phyloP scores from a whole-genome alignment of 1,140 invertebrate genomes.

The Prorops nasuta region DNA sequence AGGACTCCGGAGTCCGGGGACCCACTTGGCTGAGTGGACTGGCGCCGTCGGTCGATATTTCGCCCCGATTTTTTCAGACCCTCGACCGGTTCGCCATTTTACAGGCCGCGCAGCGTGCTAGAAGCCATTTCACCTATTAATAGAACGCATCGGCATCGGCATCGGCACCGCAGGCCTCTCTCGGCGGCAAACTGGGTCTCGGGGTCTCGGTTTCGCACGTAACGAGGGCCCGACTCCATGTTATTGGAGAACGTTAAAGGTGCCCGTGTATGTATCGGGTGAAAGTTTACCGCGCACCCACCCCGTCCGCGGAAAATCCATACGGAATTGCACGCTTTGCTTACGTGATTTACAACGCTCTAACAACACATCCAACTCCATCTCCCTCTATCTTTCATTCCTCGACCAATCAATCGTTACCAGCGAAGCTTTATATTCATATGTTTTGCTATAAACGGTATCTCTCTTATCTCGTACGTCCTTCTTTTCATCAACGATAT shows the following conservation, averaged over 20 bases:
- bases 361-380: no score
- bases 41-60: constrained; percentile 4
- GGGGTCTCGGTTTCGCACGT: constrained; percentile 30
- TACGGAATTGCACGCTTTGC: constrained; percentile 8
- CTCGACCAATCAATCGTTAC: no score
- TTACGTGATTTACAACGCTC: no score
- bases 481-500: no score
- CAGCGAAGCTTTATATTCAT: neutral
- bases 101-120: constrained; percentile 9
- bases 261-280: neutral
- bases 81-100: neutral
- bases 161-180: neutral
- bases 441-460: no score
- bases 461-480: no score
- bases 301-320: constrained; percentile 19
- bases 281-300: neutral
- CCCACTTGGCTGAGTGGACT: neutral
- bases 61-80: no score
- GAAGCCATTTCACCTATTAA: constrained; percentile 21
- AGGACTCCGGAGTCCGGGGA: no score
- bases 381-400: no score
- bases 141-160: constrained; percentile 19
- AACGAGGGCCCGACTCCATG: constrained; percentile 16
- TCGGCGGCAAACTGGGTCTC: constrained; percentile 24
- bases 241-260: constrained; percentile 20